These are phyloP conservation scores for Cacatua alba DNA, from an alignment of 2,113 vertebrate genomes.

Conservation along the genomic window DNA sequence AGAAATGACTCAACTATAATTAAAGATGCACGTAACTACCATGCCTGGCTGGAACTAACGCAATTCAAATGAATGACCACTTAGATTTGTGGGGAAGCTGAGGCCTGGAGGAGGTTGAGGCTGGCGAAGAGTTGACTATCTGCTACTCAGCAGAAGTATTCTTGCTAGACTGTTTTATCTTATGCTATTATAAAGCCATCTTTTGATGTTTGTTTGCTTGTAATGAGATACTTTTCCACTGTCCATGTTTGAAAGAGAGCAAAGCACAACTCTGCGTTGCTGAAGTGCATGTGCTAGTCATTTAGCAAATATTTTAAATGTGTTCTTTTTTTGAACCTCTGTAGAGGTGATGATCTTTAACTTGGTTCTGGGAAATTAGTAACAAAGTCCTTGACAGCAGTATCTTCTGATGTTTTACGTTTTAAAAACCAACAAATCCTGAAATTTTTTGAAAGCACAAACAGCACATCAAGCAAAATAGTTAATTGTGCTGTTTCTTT, in stretches of 20 bases:
- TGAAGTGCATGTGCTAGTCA: neutral
- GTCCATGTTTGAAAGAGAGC: neutral
- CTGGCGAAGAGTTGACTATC: neutral
- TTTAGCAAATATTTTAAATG: neutral
- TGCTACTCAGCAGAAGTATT: neutral
- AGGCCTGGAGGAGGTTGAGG: neutral
- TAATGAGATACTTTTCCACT: neutral
- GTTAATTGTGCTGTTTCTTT: neutral
- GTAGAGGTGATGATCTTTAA: neutral
- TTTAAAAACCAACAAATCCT: neutral
- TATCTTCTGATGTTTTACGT: neutral
- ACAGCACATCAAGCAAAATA: neutral
- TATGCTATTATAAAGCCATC: neutral
- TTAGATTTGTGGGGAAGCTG: fast-evolving
- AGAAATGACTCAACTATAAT: neutral
- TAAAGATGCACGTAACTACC: neutral
- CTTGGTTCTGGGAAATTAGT: neutral
- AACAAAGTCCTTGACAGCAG: neutral
- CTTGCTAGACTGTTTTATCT: neutral
- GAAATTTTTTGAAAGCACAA: neutral
- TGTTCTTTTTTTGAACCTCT: neutral
- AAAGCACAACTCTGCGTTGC: neutral
- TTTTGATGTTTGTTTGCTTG: neutral
- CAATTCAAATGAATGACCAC: neutral
- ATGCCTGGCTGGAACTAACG: neutral